These are phyloP conservation scores for Rhinolophus sinicus DNA, from an alignment of 2,113 vertebrate genomes.

Conservation along the genomic window DNA sequence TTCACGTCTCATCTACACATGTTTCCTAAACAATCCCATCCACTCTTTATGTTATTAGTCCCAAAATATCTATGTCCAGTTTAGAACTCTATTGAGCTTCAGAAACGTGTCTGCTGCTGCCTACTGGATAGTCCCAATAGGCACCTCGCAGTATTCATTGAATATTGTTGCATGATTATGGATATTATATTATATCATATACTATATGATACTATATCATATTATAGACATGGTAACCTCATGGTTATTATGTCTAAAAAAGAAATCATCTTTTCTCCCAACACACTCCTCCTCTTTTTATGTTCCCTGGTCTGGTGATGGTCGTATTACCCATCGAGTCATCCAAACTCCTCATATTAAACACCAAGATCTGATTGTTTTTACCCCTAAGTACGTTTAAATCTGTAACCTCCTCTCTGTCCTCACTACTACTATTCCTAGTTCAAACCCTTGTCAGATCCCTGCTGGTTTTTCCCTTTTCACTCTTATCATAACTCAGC, in stretches of 20 bases:
- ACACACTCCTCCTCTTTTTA: neutral
- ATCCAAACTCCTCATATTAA: neutral
- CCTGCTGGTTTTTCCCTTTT: neutral
- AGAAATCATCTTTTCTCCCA: slow-evolving; percentile 15
- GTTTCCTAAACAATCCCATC: neutral
- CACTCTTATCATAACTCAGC: neutral
- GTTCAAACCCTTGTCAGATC: neutral
- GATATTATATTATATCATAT: too few relatives aligned
- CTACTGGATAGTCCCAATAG: neutral
- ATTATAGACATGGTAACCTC: too few relatives aligned
- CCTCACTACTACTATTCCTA: neutral
- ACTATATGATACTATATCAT: too few relatives aligned
- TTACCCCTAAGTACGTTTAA: neutral
- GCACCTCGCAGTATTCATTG: neutral
- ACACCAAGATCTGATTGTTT: neutral
- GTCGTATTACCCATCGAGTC: neutral
- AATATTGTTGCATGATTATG: slow-evolving; percentile 1
- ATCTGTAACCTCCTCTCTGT: neutral
- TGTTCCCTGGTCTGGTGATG: neutral
- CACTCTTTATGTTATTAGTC: neutral
- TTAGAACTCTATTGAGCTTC: neutral
- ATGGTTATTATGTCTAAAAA: neutral
- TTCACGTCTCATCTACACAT: neutral
- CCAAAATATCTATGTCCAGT: neutral
- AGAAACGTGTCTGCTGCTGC: neutral